Conservation (phyloP, 1,140 invertebrate genomes). For the Listronotus oregonensis region DNA sequence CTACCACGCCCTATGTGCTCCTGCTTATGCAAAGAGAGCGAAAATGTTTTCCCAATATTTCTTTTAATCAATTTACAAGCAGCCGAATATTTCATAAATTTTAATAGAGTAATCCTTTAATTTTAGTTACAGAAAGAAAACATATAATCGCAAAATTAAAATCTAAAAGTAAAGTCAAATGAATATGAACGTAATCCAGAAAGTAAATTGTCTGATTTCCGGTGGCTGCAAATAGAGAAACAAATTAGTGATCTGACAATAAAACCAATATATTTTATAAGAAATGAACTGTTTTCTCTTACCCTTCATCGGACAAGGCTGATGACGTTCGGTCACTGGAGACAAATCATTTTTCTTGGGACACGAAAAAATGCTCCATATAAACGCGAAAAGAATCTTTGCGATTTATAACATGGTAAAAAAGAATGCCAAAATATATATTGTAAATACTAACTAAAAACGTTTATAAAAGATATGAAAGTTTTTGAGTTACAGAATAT, state of each 20-base stretch:
- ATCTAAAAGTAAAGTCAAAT: not conserved
- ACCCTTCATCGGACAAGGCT: conserved; percentile 18
- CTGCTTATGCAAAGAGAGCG: too few relatives aligned
- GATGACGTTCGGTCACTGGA: conserved; percentile 26
- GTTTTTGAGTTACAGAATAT: too few relatives aligned
- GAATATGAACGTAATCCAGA: not conserved
- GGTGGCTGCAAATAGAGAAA: not conserved
- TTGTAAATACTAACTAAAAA: not conserved
- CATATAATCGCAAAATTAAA: too few relatives aligned
- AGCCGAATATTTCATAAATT: too few relatives aligned
- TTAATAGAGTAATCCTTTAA: too few relatives aligned
- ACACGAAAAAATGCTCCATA: conserved; percentile 17
- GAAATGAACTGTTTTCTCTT: conserved; percentile 25
- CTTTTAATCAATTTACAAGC: too few relatives aligned
- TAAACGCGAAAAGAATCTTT: conserved; percentile 24
- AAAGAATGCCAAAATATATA: not conserved
- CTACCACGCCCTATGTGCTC: too few relatives aligned
- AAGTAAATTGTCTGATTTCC: not conserved
- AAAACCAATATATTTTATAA: conserved; percentile 24
- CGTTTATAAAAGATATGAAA: too few relatives aligned
- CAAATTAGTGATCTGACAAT: conserved; percentile 20
- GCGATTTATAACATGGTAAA: conserved; percentile 24
- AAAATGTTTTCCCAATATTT: too few relatives aligned
- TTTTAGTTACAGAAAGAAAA: too few relatives aligned
- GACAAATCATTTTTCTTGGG: conserved; percentile 26